Conservation (phyloP, 2,113 vertebrate genomes). For the Rhinopithecus roxellana region DNA sequence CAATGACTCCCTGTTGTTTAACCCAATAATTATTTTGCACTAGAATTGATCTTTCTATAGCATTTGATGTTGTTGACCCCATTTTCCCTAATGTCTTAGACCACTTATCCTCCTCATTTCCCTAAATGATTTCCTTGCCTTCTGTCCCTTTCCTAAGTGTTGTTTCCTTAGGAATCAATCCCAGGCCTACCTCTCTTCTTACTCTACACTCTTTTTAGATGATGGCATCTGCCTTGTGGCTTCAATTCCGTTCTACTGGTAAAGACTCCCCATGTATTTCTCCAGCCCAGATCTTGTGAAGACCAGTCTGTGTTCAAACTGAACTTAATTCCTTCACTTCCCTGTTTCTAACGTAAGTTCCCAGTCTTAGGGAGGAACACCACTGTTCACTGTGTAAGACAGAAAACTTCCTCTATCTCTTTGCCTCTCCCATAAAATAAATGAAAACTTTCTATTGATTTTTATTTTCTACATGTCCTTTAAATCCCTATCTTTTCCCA, state of each 20-base stretch:
- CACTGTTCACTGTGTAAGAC: neutral
- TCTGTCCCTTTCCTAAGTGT: neutral
- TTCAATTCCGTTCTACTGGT: neutral
- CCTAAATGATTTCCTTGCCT: neutral
- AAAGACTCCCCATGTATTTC: neutral
- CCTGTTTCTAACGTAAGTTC: neutral
- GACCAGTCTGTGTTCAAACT: neutral
- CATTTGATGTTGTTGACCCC: neutral
- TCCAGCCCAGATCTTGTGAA: neutral
- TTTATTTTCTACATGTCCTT: neutral
- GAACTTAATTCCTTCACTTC: neutral
- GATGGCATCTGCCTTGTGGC: neutral
- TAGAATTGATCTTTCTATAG: constrained; percentile 1
- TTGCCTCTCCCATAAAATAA: neutral
- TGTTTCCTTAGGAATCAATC: constrained; percentile 14
- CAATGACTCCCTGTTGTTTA: neutral
- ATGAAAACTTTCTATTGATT: neutral
- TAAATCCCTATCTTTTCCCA: neutral
- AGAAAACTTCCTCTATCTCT: neutral
- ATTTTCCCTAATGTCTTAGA: neutral
- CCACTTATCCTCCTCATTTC: neutral
- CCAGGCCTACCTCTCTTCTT: neutral
- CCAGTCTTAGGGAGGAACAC: neutral
- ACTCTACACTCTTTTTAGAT: neutral
- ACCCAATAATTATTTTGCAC: neutral